phyloP scores from a whole-genome alignment of 2,113 vertebrate genomes.

The Rattus rattus region DNA sequence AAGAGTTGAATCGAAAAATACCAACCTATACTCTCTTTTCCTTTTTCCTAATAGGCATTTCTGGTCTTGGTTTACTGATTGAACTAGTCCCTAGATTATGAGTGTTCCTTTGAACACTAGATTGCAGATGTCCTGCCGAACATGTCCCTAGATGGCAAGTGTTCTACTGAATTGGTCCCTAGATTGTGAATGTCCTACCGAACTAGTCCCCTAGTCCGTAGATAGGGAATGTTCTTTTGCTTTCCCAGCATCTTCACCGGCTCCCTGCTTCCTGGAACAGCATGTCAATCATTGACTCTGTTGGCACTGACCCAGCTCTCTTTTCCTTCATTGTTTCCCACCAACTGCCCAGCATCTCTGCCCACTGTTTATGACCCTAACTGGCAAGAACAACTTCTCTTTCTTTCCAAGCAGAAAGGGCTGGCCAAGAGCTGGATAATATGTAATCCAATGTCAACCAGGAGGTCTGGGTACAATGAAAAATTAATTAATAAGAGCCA shows the following conservation, averaged over 20 bases:
- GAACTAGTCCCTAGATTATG: neutral
- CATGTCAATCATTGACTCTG: conserved; percentile 1
- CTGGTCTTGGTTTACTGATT: conserved; percentile 5
- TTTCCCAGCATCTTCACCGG: conserved; percentile 43
- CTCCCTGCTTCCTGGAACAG: conserved; percentile 52
- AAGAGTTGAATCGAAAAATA: neutral
- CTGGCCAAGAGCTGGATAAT: neutral
- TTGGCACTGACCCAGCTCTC: neutral
- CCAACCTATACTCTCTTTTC: neutral
- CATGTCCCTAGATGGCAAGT: neutral
- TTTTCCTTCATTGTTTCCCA: neutral
- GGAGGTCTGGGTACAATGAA: neutral
- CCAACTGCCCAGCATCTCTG: neutral
- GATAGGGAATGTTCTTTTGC: neutral
- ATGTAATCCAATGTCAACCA: neutral
- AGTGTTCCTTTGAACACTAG: neutral
- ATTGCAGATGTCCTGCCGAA: neutral
- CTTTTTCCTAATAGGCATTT: neutral
- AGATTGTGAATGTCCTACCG: neutral
- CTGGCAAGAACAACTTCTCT: neutral
- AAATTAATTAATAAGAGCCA: conserved; percentile 34
- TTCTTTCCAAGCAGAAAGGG: neutral
- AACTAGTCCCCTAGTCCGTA: neutral
- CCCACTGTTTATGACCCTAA: neutral
- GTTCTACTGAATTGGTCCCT: neutral